Evolutionary conservation across 2,797 vertebrate species (phyloP).

Genomic region (Bradypus variegatus): DNA sequence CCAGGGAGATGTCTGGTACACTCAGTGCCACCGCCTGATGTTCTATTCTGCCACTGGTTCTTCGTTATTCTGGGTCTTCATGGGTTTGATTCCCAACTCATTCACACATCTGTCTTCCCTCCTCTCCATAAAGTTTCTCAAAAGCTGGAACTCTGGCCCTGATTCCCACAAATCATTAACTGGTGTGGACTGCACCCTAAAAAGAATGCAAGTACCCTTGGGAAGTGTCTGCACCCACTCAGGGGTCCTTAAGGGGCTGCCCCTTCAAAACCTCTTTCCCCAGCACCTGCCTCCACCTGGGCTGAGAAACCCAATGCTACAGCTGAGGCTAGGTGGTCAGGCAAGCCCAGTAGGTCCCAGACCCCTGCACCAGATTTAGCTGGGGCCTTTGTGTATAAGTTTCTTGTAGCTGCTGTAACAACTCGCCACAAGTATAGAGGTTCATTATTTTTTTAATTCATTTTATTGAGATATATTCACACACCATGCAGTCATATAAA

Average conservation of each 20-base stretch:
- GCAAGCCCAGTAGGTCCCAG: background rate
- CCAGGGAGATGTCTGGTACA: too few relatives aligned
- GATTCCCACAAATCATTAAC: too few relatives aligned
- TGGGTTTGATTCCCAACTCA: background rate
- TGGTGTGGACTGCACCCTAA: too few relatives aligned
- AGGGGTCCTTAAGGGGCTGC: too few relatives aligned
- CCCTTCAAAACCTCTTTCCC: background rate
- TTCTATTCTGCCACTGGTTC: too few relatives aligned
- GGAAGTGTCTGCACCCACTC: background rate
- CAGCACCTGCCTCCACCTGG: background rate
- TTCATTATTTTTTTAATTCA: too few relatives aligned
- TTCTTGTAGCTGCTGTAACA: background rate
- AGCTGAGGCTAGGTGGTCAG: background rate
- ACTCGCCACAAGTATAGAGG: too few relatives aligned
- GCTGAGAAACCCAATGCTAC: background rate
- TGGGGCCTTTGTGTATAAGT: background rate
- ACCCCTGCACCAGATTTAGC: too few relatives aligned
- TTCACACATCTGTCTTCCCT: background rate
- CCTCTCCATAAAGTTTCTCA: background rate
- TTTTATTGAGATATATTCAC: too few relatives aligned
- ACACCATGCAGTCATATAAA: too few relatives aligned
- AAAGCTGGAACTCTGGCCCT: background rate
- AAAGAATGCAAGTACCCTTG: background rate
- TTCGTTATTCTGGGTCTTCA: background rate
- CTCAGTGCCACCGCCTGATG: background rate